Percentiles rank a stretch among this genome's conserved stretches.
Evolutionary conservation across 2,113 vertebrate genomes (phyloP).

Genomic region (Hypanus sabinus): DNA sequence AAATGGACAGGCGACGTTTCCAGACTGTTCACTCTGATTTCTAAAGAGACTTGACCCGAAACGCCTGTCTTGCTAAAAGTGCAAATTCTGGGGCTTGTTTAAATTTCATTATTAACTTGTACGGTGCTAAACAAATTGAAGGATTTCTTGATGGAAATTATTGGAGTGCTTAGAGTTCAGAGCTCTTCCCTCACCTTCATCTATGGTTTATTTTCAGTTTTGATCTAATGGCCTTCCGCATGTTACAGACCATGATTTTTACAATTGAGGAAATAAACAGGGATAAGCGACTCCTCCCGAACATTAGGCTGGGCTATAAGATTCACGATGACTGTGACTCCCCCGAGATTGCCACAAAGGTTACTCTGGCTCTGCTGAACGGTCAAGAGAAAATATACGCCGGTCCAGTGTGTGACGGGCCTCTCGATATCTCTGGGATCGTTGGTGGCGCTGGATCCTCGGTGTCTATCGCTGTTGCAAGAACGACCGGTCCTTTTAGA

Average conservation of each 20-base stretch:
- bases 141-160: no score
- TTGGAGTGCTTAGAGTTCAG: no score
- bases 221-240: conserved; percentile 49
- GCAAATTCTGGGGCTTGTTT: no score
- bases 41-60: no score
- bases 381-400: conserved; percentile 40
- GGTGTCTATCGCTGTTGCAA: conserved; percentile 60
- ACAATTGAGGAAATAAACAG: conserved; percentile 64
- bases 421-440: conserved; percentile 53
- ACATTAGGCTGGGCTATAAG: conserved; percentile 56
- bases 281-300: conserved; percentile 55
- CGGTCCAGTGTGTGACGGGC: conserved; percentile 46
- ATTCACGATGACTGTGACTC: conserved; percentile 63
- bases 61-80: no score
- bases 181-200: no score
- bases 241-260: conserved; percentile 63
- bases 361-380: conserved; percentile 60
- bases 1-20: no score
- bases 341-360: conserved; percentile 56
- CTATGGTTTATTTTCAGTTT: conserved; percentile 6
- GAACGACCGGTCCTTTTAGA: conserved; percentile 57
- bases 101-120: no score
- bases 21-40: no score
- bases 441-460: conserved; percentile 63
- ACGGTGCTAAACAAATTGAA: no score